phyloP scores from a whole-genome alignment of 2,888 invertebrate species.

The Dryococelus australis region DNA sequence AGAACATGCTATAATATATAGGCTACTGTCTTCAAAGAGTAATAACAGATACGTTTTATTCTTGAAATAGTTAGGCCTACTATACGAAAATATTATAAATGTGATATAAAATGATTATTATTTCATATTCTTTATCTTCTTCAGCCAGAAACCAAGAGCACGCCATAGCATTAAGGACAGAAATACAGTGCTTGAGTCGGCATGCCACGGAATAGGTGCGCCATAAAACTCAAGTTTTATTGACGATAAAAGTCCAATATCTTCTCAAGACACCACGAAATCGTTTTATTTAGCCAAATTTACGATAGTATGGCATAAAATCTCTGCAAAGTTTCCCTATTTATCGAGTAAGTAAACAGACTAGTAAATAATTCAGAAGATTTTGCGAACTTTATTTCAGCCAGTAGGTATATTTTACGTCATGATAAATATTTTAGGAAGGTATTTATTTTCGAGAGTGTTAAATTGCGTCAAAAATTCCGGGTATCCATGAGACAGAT shows the following conservation, averaged over 20 bases:
- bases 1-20: no score
- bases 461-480: not conserved
- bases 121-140: no score
- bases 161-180: not conserved
- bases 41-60: no score
- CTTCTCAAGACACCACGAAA: not conserved
- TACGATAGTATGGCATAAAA: not conserved
- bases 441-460: not conserved
- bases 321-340: not conserved
- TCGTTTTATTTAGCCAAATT: constrained; percentile 6
- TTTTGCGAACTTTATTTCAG: not conserved
- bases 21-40: no score
- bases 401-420: not conserved
- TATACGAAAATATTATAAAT: no score
- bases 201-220: not conserved
- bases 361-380: not conserved
- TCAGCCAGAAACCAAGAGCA: no score
- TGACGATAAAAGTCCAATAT: not conserved
- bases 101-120: no score
- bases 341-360: not conserved
- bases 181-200: not conserved
- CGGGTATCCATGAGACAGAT: no score
- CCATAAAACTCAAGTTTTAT: not conserved
- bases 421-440: not conserved
- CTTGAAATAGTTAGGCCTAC: no score